Percentiles rank a stretch among this genome's conserved stretches.
phyloP scores from a whole-genome alignment of 2,113 vertebrate species.

The Butorides virescens region DNA sequence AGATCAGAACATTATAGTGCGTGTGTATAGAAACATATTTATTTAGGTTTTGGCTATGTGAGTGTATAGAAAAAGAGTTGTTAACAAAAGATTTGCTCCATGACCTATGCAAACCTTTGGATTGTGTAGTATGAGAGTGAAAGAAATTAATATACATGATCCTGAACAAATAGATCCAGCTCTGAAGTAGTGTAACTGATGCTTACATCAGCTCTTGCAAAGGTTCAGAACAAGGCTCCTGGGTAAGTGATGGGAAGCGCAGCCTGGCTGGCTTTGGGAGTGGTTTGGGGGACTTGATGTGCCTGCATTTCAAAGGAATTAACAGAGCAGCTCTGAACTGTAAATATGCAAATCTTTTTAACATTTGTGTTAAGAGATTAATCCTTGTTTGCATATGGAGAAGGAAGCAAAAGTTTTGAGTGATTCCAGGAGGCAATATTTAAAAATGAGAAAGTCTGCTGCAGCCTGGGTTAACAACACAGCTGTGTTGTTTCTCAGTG shows the following conservation, averaged over 20 bases:
- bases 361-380: not conserved
- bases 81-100: not conserved
- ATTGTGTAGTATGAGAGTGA: not conserved
- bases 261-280: not conserved
- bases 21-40: not conserved
- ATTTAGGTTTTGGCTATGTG: not conserved
- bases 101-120: not conserved
- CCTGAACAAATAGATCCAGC: not conserved
- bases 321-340: not conserved
- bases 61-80: not conserved
- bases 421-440: not conserved
- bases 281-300: rapidly evolving
- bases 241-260: not conserved
- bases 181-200: not conserved
- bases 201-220: not conserved
- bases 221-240: not conserved
- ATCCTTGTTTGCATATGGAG: not conserved
- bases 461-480: not conserved
- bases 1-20: not conserved
- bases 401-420: not conserved
- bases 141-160: not conserved
- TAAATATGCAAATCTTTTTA: not conserved
- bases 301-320: not conserved
- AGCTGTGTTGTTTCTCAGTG: not conserved
- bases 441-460: not conserved